A percentile compares a stretch with the other conserved stretches of the same genome.
Conservation (phyloP, 2,113 vertebrate species). For the Fukomys damarensis region DNA sequence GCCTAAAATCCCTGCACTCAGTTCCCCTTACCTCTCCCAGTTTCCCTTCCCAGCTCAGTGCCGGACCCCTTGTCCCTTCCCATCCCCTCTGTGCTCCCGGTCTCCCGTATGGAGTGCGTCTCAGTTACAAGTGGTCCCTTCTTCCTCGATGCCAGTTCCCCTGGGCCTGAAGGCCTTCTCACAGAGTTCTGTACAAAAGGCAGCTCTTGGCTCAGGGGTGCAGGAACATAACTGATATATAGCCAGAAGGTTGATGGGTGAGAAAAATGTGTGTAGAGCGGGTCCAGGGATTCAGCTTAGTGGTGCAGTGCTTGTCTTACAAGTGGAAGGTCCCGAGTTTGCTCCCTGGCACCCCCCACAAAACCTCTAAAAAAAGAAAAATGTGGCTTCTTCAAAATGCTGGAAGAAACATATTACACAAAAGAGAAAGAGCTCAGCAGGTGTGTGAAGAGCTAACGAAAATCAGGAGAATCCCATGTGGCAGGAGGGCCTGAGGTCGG, state of each 20-base stretch:
- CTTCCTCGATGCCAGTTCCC: not conserved
- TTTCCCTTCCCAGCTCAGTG: not conserved
- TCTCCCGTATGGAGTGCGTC: not conserved
- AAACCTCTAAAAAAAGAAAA: not conserved
- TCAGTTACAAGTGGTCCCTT: not conserved
- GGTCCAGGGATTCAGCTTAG: too few relatives aligned
- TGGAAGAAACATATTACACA: not conserved
- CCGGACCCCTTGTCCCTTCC: not conserved
- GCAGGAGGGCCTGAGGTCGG: not conserved
- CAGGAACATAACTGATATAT: not conserved
- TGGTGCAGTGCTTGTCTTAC: too few relatives aligned
- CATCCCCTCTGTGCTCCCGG: not conserved
- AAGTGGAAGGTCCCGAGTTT: too few relatives aligned
- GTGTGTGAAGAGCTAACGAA: not conserved
- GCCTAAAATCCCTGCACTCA: not conserved
- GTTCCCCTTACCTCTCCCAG: not conserved
- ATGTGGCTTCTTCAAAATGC: not conserved
- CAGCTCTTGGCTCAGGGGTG: not conserved
- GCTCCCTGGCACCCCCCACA: too few relatives aligned
- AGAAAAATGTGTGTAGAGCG: not conserved
- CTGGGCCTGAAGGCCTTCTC: not conserved
- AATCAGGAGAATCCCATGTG: not conserved
- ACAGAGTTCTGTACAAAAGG: not conserved
- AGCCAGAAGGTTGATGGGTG: not conserved
- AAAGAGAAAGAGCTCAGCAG: not conserved